phyloP scores from a whole-genome alignment of 1,140 invertebrate genomes.

The Pseudobourletiella spinata region DNA sequence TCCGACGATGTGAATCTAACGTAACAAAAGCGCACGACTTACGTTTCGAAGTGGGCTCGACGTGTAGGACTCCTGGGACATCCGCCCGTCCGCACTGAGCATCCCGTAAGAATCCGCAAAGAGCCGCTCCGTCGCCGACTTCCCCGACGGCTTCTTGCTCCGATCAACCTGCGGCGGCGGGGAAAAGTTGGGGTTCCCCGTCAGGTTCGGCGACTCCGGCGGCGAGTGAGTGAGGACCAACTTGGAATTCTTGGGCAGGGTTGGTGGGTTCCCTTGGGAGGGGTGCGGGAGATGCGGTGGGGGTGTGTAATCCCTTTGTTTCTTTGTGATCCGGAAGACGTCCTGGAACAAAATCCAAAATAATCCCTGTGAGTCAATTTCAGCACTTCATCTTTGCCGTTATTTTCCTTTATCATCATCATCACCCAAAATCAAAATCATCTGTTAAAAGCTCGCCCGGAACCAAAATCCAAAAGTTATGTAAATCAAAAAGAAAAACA shows the following conservation, averaged over 20 bases:
- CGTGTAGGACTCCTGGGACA: neutral
- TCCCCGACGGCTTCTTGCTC: slow-evolving; percentile 54
- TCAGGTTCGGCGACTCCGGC: slow-evolving; percentile 27
- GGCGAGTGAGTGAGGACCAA: slow-evolving; percentile 35
- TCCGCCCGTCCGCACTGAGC: neutral
- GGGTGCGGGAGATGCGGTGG: neutral
- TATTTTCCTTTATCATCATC: no score
- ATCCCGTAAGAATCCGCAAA: slow-evolving; percentile 43
- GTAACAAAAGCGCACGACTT: neutral
- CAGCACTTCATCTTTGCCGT: no score
- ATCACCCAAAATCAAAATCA: no score
- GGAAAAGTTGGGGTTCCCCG: neutral
- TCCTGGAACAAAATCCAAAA: slow-evolving; percentile 1
- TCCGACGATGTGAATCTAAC: no score
- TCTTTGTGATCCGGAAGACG: slow-evolving; percentile 7
- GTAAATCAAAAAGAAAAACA: no score
- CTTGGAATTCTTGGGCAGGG: slow-evolving; percentile 5
- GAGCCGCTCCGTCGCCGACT: slow-evolving; percentile 50
- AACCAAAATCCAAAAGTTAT: no score
- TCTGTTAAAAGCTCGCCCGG: no score
- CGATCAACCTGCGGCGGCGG: slow-evolving; percentile 68
- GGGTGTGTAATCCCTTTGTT: slow-evolving; percentile 5
- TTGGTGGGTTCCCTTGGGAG: neutral
- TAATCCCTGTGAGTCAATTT: no score
- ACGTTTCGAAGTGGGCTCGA: slow-evolving; percentile 2